Base-by-base conservation (phyloP, 2,888 invertebrate species). In the Petrophora chlorosata region DNA sequence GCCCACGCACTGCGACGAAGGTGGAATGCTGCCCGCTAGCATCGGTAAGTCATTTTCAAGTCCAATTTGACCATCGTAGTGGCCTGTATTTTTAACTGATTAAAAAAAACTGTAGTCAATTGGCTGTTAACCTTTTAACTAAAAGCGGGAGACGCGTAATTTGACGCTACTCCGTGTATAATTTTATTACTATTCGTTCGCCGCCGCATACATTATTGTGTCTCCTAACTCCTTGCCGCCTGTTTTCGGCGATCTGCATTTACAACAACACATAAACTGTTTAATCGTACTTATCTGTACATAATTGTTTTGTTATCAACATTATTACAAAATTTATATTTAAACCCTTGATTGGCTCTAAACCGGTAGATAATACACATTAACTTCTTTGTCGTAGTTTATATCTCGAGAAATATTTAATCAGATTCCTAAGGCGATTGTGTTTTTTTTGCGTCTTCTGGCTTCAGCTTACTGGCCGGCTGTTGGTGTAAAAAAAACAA, bases 71-170 rank as follows among this genome's bases (percentile, higher is more conserved):
- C 65, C 71, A 69, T 66, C 71, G 63, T 63, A 74, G 74, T 79
- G 80, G 82, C 76, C 85, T 81, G 67, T 88, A 89, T 89, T 87
- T 89, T 88, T 89, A 90, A 90, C 89, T 89, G 88, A 89, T 90
- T 88, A 86, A 84, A 87, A 84, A 87, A 87, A 86, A 85, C 85
- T 79, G 83, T 88, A 86, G 89, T 90, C 90, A 90, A 90, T 90
- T 90, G 90, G 72, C 79, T 90, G 89, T 90, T 90, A 90, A 90
- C 90, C 90, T 90, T 90, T 90, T 90, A 90, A 90, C 90, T 90
- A 85, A 87, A 87, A 87, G 86, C 88, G 84, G 83, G 85, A 88
- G 82, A 80, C 80, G 85, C 86, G 90, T 90, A 90, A 90, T 90
- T 87, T 86, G 89, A 90, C 88, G 87, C 89, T 88, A 73, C 79